Evolutionary conservation across 2,113 vertebrate genomes (phyloP).

Genomic region (Uropsilus gracilis): DNA sequence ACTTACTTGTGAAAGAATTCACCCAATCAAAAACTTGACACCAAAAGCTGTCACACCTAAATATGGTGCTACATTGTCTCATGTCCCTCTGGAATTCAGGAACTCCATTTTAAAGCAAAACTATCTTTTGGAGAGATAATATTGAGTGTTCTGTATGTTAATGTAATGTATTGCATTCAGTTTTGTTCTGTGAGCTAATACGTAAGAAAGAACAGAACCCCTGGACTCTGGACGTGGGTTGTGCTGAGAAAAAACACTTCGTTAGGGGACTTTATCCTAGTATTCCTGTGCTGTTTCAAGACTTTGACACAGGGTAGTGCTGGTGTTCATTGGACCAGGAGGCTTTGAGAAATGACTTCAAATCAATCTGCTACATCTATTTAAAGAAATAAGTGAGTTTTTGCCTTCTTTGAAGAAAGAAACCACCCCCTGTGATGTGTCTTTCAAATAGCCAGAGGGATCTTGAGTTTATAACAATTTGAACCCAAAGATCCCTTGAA

Average conservation of each 20-base stretch:
- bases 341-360: constrained; percentile 48
- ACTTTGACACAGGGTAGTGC: neutral
- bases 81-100: neutral
- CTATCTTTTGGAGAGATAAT: neutral
- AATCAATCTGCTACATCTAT: constrained; percentile 15
- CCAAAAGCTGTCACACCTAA: neutral
- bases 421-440: neutral
- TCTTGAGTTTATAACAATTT: neutral
- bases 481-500: neutral
- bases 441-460: constrained; percentile 45
- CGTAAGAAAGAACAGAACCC: neutral
- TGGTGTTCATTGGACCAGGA: neutral
- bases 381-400: constrained; percentile 38
- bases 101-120: too few species aligned
- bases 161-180: neutral
- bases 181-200: neutral
- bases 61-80: neutral
- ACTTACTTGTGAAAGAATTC: neutral
- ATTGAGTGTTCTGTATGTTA: neutral
- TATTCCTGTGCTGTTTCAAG: neutral
- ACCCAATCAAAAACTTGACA: neutral
- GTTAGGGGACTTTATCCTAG: neutral
- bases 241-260: neutral
- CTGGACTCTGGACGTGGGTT: neutral
- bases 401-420: neutral